Evolutionary conservation across 2,113 vertebrate genomes (phyloP).

Genomic region (Pteronura brasiliensis): DNA sequence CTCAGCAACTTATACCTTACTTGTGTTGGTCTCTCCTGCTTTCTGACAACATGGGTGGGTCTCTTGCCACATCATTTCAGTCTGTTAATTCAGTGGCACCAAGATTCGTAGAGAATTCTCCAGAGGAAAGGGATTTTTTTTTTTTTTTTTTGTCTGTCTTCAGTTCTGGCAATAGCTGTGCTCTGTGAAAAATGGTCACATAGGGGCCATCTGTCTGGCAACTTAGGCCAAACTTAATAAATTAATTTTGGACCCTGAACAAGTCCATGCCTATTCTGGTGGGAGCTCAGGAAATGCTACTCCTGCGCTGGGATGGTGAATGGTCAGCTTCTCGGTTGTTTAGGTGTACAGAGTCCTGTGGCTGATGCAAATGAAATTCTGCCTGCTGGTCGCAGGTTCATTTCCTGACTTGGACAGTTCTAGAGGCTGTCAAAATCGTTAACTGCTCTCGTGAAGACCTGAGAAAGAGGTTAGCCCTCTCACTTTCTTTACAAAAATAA

Average conservation of each 20-base stretch:
- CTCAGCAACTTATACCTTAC: neutral
- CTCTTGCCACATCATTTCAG: neutral
- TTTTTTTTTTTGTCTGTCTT: neutral
- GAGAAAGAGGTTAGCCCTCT: neutral
- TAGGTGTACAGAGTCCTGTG: neutral
- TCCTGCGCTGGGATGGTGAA: neutral
- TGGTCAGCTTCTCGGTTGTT: neutral
- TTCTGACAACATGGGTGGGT: neutral
- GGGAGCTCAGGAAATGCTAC: neutral
- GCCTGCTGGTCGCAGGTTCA: neutral
- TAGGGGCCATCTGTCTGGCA: neutral
- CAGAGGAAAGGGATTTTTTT: neutral
- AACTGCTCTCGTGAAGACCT: neutral
- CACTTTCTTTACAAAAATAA: constrained; percentile 14
- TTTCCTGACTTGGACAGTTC: neutral
- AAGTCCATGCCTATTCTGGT: neutral
- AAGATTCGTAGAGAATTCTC: constrained; percentile 17
- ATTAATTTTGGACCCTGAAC: neutral
- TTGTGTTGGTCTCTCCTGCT: constrained; percentile 19
- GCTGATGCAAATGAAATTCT: neutral
- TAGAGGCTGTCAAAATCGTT: neutral
- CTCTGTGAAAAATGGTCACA: neutral
- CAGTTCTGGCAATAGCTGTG: neutral
- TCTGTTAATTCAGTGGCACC: neutral
- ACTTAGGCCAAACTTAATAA: neutral